phyloP scores from a whole-genome alignment of 2,113 vertebrate genomes.

The Neoarius graeffei region DNA sequence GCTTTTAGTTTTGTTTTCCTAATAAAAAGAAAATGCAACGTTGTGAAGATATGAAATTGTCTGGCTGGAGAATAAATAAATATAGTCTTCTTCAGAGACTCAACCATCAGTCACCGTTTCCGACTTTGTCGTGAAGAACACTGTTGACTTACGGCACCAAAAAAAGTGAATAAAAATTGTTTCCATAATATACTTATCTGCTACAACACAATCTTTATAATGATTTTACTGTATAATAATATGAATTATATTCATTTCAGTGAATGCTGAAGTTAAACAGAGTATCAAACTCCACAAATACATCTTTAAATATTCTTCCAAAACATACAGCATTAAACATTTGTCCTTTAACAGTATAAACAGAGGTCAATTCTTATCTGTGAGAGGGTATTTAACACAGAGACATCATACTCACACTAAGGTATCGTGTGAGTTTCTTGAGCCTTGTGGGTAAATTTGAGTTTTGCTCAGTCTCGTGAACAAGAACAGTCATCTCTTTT shows the following conservation, averaged over 20 bases:
- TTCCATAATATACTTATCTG: background rate
- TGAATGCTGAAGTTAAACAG: background rate
- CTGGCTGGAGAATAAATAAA: background rate
- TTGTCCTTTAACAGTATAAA: background rate
- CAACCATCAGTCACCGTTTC: background rate
- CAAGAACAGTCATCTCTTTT: slow-evolving; percentile 47
- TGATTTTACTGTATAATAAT: background rate
- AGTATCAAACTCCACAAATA: background rate
- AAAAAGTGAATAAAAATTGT: too few species aligned
- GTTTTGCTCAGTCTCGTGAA: slow-evolving; percentile 2
- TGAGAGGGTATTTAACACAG: background rate
- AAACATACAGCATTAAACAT: background rate
- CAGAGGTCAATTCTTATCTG: background rate
- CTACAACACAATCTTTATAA: background rate
- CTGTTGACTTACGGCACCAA: too few species aligned
- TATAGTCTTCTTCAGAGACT: background rate
- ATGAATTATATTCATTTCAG: background rate
- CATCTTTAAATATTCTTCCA: background rate
- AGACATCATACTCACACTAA: slow-evolving; percentile 41
- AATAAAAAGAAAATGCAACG: too few species aligned
- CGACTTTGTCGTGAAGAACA: too few species aligned
- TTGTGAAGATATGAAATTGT: background rate
- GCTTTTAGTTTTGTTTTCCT: too few species aligned
- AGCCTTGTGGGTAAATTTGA: slow-evolving; percentile 15
- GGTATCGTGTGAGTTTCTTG: background rate